These are phyloP conservation scores for Tenebrosternarchus preto DNA, from an alignment of 2,113 vertebrate genomes.

Conservation along the genomic window DNA sequence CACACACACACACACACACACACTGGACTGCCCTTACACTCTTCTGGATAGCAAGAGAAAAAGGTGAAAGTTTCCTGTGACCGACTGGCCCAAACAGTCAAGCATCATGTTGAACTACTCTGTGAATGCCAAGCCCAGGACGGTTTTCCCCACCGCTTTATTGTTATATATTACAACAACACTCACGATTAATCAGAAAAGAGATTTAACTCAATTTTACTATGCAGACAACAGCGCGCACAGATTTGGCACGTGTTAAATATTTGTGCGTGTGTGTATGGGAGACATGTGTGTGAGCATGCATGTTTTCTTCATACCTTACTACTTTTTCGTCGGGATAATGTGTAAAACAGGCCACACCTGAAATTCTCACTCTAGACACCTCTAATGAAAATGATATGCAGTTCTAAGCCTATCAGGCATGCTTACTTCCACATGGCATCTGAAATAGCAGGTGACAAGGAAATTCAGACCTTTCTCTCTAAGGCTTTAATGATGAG, in stretches of 20 bases:
- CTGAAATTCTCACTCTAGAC: constrained; percentile 37
- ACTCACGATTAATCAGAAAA: background rate
- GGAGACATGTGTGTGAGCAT: background rate
- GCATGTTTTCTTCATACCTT: constrained; percentile 27
- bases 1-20: constrained; percentile 1
- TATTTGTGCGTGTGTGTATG: background rate
- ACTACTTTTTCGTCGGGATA: constrained; percentile 25
- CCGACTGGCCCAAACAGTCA: constrained; percentile 50
- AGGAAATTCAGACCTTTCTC: constrained; percentile 25
- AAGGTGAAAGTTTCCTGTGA: constrained; percentile 70
- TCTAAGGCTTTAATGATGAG: constrained; percentile 8
- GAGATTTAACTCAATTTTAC: too few relatives aligned
- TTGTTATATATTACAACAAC: constrained; percentile 10
- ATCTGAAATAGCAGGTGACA: constrained; percentile 31
- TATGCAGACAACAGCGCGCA: too few relatives aligned
- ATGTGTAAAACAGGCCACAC: constrained; percentile 49
- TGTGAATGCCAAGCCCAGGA: constrained; percentile 4
- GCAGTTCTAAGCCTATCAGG: constrained; percentile 43
- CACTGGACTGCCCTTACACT: constrained; percentile 62
- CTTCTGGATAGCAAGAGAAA: constrained; percentile 71
- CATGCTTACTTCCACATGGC: constrained; percentile 27
- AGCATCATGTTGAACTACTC: constrained; percentile 65
- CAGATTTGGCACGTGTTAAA: background rate
- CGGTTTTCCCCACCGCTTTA: background rate
- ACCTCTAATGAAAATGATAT: constrained; percentile 54